Evolutionary conservation across 2,797 vertebrate species (phyloP).

Genomic region (Knipowitschia caucasica): DNA sequence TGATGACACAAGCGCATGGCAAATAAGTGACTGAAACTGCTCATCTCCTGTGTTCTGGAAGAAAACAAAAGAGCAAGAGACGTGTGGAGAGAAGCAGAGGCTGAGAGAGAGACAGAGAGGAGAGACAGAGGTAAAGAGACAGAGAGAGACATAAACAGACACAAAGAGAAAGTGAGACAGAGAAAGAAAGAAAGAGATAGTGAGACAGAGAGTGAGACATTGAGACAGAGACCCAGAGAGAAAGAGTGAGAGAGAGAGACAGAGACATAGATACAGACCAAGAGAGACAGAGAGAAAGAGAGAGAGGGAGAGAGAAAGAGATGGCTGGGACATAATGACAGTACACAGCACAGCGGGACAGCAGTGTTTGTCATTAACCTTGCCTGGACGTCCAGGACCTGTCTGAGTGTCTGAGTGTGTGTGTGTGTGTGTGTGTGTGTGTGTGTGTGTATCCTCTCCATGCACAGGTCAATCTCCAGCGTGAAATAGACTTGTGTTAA

Average conservation of each 20-base stretch:
- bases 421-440: conserved; percentile 36
- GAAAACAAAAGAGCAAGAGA: background rate
- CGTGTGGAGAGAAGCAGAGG: background rate
- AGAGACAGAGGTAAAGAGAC: background rate
- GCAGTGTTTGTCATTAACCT: conserved; percentile 74
- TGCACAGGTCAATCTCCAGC: conserved; percentile 37
- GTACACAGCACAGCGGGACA: conserved; percentile 37
- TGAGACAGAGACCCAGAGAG: background rate
- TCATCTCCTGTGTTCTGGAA: too few species aligned
- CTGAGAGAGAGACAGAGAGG: background rate
- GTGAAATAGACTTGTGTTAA: conserved; percentile 12
- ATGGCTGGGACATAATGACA: conserved; percentile 69
- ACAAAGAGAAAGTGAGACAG: background rate
- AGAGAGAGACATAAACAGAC: background rate
- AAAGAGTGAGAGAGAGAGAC: background rate
- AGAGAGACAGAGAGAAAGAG: background rate
- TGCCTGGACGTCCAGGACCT: conserved; percentile 70
- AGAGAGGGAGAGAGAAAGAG: background rate
- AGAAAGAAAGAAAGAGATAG: background rate
- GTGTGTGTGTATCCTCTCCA: conserved; percentile 13
- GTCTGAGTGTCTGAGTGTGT: conserved; percentile 18
- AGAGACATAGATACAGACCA: background rate
- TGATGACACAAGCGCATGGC: too few species aligned
- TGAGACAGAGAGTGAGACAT: background rate
- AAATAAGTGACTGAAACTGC: too few species aligned